phyloP scores from a whole-genome alignment of 2,113 vertebrate genomes.

The Nymphicus hollandicus region DNA sequence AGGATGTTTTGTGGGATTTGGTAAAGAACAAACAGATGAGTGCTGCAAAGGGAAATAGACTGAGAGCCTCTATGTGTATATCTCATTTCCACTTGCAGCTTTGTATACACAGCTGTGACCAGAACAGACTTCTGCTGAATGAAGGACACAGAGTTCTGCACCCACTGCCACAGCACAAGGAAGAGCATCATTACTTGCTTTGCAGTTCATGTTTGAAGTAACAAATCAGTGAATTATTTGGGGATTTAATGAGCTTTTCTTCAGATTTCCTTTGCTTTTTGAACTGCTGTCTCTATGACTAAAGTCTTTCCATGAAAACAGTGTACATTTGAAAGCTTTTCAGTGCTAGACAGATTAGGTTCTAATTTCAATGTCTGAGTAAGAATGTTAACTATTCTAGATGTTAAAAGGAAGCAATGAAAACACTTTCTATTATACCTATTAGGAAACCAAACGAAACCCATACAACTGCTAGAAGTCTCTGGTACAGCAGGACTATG shows the following conservation, averaged over 20 bases:
- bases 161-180: neutral
- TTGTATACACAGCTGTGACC: constrained; percentile 69
- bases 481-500: neutral
- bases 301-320: neutral
- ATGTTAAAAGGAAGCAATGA: neutral
- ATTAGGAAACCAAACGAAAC: neutral
- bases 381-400: neutral
- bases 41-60: constrained; percentile 54
- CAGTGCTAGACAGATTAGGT: neutral
- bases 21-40: constrained; percentile 71
- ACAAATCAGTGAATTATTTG: neutral
- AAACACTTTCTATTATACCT: neutral
- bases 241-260: constrained; percentile 17
- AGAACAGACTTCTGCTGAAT: constrained; percentile 27
- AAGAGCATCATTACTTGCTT: neutral
- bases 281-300: neutral
- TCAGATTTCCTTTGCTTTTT: neutral
- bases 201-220: neutral
- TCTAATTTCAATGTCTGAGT: neutral
- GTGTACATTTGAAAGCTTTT: neutral
- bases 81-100: constrained; percentile 51
- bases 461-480: neutral
- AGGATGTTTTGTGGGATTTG: constrained; percentile 65
- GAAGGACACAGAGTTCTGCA: neutral
- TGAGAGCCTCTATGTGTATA: constrained; percentile 36